Evolutionary conservation across 2,113 vertebrate genomes (phyloP).

Genomic region (Protobothrops mucrosquamatus): DNA sequence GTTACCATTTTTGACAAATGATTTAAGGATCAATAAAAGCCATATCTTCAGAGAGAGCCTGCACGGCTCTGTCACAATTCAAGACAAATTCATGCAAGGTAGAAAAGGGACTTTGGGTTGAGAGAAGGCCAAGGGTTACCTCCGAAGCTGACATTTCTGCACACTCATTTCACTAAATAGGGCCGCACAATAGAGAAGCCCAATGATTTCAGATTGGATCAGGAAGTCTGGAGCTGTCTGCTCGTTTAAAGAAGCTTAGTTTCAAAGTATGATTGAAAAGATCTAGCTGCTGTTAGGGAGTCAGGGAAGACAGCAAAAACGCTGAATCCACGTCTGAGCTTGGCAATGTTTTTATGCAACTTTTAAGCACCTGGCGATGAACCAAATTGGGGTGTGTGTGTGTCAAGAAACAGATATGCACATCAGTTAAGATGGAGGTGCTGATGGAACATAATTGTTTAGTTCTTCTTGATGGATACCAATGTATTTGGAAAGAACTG

Average conservation of each 20-base stretch:
- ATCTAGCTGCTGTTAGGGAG: neutral
- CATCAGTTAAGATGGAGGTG: neutral
- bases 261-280: neutral
- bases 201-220: neutral
- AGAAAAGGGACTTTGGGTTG: constrained; percentile 37
- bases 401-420: neutral
- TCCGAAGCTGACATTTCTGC: constrained; percentile 33
- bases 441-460: neutral
- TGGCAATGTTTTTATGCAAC: no score
- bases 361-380: neutral
- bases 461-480: neutral
- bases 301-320: neutral
- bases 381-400: no score
- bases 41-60: neutral
- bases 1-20: neutral
- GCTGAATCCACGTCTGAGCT: neutral
- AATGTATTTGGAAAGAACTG: neutral
- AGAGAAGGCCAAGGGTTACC: constrained; percentile 47
- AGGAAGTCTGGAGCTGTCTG: neutral
- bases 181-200: neutral
- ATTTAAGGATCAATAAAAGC: constrained; percentile 45
- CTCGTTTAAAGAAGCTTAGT: neutral
- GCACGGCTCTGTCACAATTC: constrained; percentile 38
- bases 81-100: constrained; percentile 34
- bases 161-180: neutral